Conservation (phyloP, 2,797 vertebrate species). For the Lateolabrax maculatus region DNA sequence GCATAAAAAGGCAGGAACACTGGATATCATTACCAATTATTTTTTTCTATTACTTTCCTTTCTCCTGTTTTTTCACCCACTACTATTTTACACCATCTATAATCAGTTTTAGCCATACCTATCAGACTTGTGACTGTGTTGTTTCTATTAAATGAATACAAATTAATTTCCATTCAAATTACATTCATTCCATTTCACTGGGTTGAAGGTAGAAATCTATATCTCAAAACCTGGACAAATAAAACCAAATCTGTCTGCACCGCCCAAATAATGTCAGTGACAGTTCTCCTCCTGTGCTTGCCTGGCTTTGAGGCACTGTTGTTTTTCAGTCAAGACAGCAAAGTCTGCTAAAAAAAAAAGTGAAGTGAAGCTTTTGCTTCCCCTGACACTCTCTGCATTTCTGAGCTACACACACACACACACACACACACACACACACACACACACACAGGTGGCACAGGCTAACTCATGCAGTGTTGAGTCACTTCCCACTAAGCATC, state of each 20-base stretch:
- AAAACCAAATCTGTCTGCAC: not conserved
- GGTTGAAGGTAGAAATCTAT: not conserved
- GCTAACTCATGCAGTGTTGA: constrained; percentile 23
- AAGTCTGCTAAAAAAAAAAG: not conserved
- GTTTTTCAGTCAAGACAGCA: not conserved
- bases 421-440: constrained; percentile 10
- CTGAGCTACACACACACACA: constrained; percentile 21
- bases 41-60: not conserved
- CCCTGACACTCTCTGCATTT: constrained; percentile 36
- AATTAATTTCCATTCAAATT: not conserved
- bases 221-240: not conserved
- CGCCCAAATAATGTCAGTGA: too few species aligned
- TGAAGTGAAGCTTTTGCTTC: not conserved
- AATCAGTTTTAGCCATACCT: not conserved
- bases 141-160: not conserved
- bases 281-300: too few species aligned
- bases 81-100: too few species aligned
- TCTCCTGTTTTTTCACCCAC: not conserved
- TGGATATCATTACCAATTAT: not conserved
- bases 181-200: not conserved
- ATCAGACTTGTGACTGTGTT: not conserved
- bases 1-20: not conserved
- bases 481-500: constrained; percentile 14
- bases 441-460: constrained; percentile 8
- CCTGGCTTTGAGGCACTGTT: too few species aligned